Percentiles rank a stretch among this genome's conserved stretches.
phyloP scores from a whole-genome alignment of 2,888 invertebrate genomes.

The Willowsia nigromaculata region DNA sequence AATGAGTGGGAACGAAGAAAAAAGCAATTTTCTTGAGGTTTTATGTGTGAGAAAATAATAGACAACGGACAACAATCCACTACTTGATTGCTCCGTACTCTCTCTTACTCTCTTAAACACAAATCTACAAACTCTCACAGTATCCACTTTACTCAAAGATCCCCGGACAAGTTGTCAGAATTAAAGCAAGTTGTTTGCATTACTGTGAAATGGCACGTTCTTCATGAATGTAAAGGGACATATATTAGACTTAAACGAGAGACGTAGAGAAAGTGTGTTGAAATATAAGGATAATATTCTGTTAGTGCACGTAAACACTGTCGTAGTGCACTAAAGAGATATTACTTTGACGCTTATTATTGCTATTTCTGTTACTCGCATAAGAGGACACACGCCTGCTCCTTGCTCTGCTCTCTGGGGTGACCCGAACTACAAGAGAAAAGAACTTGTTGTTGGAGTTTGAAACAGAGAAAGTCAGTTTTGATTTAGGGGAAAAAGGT shows the following conservation, averaged over 20 bases:
- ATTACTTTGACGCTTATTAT: background rate
- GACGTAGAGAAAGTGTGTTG: background rate
- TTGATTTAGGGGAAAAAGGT: constrained; percentile 31
- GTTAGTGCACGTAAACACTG: background rate
- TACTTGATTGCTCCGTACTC: background rate
- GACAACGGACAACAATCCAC: constrained; percentile 21
- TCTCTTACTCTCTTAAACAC: background rate
- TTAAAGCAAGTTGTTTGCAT: constrained; percentile 4
- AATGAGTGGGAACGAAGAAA: background rate
- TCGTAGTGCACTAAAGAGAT: background rate
- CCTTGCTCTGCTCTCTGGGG: constrained; percentile 2
- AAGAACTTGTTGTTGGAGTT: background rate
- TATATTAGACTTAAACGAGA: background rate
- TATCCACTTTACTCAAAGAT: background rate
- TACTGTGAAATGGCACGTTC: background rate
- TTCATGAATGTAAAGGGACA: background rate
- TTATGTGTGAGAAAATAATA: constrained; percentile 8
- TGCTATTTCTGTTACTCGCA: background rate
- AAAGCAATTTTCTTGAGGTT: constrained; percentile 34
- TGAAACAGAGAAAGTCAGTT: background rate
- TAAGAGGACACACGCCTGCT: background rate
- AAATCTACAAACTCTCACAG: too few relatives aligned
- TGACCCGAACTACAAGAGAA: constrained; percentile 28
- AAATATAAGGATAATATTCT: background rate
- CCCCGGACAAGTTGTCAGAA: constrained; percentile 34